phyloP scores from a whole-genome alignment of 2,888 invertebrate species.

The Lasioglossum oenotherae region DNA sequence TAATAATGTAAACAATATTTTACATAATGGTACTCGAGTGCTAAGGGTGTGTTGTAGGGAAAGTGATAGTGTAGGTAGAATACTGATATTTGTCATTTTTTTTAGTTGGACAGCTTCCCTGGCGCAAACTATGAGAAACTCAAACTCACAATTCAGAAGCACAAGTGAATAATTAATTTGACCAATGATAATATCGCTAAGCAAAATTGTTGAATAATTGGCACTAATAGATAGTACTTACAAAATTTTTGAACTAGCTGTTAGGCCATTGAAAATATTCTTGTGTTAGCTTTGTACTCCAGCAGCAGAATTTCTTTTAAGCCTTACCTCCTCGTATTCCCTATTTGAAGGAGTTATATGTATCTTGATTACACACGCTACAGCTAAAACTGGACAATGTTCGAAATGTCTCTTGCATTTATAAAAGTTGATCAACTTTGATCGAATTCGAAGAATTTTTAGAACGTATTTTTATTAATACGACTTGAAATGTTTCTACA shows the following conservation, averaged over 20 bases:
- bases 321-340: neutral
- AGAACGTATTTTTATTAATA: neutral
- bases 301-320: neutral
- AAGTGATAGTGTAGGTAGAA: neutral
- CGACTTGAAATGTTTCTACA: neutral
- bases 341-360: neutral
- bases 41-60: neutral
- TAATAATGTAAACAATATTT: too few species aligned
- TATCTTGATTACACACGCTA: neutral
- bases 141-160: slow-evolving; percentile 86
- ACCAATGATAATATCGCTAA: slow-evolving; percentile 55
- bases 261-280: neutral
- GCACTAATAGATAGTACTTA: slow-evolving; percentile 15
- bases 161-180: slow-evolving; percentile 76
- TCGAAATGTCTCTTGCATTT: neutral
- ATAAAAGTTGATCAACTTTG: neutral
- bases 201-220: slow-evolving; percentile 55
- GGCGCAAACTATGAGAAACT: slow-evolving; percentile 92
- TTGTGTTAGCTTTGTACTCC: neutral
- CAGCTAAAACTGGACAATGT: neutral
- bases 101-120: slow-evolving; percentile 89
- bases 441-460: neutral
- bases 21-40: too few species aligned
- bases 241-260: neutral
- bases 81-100: slow-evolving; percentile 45